Percentiles rank a stretch among this genome's conserved stretches.
Conservation (phyloP, 2,888 invertebrate genomes). For the Nephrotoma guestfalica region DNA sequence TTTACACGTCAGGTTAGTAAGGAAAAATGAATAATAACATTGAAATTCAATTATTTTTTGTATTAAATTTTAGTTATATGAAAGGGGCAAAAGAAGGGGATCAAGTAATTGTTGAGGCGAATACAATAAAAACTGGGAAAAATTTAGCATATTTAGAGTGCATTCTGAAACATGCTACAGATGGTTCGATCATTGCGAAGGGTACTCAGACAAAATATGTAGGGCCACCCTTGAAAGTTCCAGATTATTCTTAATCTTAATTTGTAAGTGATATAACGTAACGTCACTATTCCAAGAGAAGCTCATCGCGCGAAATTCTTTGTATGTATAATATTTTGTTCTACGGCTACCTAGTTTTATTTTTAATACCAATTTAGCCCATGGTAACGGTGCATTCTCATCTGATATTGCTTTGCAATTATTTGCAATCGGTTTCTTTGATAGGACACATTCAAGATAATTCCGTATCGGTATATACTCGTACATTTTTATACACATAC, state of each 20-base stretch:
- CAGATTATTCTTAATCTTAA: neutral
- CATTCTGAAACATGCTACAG: conserved; percentile 58
- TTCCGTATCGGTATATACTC: too few species aligned
- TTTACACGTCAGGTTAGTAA: conserved; percentile 53
- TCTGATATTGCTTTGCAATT: too few species aligned
- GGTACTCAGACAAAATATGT: conserved; percentile 75
- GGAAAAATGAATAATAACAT: conserved; percentile 21
- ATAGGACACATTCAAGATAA: too few species aligned
- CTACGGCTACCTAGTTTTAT: too few species aligned
- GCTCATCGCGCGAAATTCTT: too few species aligned
- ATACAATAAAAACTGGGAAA: conserved; percentile 59
- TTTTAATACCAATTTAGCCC: too few species aligned
- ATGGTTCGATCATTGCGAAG: conserved; percentile 57
- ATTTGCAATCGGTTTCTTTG: too few species aligned
- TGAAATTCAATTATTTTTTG: neutral
- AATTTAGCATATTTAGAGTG: conserved; percentile 72
- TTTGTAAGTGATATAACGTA: neutral
- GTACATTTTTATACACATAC: too few species aligned
- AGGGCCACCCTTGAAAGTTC: conserved; percentile 11
- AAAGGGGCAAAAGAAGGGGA: conserved; percentile 65
- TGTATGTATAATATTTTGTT: too few species aligned
- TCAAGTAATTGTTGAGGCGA: conserved; percentile 60
- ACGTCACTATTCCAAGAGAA: too few species aligned
- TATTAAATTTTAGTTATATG: conserved; percentile 47
- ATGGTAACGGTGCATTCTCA: too few species aligned